Conservation (phyloP, 1,140 invertebrate genomes). For the Drosophila oshimai region DNA sequence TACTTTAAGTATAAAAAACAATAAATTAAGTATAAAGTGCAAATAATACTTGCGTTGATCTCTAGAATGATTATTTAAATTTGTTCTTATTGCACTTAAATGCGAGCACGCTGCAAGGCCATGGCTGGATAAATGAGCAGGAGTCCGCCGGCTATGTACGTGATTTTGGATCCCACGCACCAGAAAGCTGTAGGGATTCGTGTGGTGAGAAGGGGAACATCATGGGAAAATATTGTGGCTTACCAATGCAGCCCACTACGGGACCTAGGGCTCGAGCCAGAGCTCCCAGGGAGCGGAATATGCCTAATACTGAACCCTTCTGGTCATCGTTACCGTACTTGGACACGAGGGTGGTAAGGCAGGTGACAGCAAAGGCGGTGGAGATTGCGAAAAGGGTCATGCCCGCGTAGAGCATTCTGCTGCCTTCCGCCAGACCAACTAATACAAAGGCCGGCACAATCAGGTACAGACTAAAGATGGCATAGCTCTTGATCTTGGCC, state of each 20-base stretch:
- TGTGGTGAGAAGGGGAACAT: background rate
- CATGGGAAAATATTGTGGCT: conserved; percentile 4
- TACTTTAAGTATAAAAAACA: conserved; percentile 35
- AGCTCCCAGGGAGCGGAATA: conserved; percentile 96
- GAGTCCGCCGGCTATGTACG: conserved; percentile 89
- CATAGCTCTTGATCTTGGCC: conserved; percentile 89
- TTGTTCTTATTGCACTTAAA: conserved; percentile 53
- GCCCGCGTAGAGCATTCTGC: conserved; percentile 88
- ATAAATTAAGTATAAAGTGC: conserved; percentile 56
- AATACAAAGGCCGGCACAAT: conserved; percentile 95
- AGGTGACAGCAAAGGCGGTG: conserved; percentile 96
- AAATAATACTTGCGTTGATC: conserved; percentile 60
- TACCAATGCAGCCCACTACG: conserved; percentile 91
- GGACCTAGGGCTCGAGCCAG: conserved; percentile 96
- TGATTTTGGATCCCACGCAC: conserved; percentile 89
- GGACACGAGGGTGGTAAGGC: conserved; percentile 95
- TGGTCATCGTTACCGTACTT: conserved; percentile 91
- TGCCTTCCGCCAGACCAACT: conserved; percentile 87
- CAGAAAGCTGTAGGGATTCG: conserved; percentile 87
- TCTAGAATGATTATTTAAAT: conserved; percentile 7
- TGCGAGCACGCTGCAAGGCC: conserved; percentile 83
- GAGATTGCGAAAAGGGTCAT: conserved; percentile 95
- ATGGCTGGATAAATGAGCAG: conserved; percentile 87
- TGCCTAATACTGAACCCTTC: conserved; percentile 96
- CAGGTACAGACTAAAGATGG: conserved; percentile 90